These are phyloP conservation scores for Drosophila fuyamai DNA, from an alignment of 1,140 invertebrate species.

Conservation along the genomic window DNA sequence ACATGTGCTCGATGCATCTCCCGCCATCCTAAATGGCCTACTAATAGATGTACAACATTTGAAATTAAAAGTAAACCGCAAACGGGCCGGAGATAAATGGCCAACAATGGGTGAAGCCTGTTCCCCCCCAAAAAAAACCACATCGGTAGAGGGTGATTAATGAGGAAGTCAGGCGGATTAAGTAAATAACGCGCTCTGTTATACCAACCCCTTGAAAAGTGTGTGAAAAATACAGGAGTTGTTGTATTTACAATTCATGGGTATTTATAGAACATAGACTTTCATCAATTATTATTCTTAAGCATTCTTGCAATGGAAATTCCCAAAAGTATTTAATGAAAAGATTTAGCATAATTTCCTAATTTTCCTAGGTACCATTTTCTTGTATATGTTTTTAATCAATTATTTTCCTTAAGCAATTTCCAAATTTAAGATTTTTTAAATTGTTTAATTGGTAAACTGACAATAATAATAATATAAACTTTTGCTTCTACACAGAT, in stretches of 20 bases:
- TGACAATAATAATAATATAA: too few relatives aligned
- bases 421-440: too few relatives aligned
- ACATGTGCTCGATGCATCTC: constrained; percentile 65
- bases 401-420: too few relatives aligned
- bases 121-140: constrained; percentile 9
- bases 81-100: constrained; percentile 66
- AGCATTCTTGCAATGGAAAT: too few relatives aligned
- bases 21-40: constrained; percentile 57
- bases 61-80: constrained; percentile 74
- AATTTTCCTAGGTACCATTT: too few relatives aligned
- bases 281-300: neutral
- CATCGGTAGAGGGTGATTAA: constrained; percentile 48
- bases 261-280: neutral
- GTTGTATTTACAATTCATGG: neutral
- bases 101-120: constrained; percentile 41
- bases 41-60: constrained; percentile 66
- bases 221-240: constrained; percentile 8
- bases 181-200: constrained; percentile 19
- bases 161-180: constrained; percentile 23
- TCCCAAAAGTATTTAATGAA: too few relatives aligned
- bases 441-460: too few relatives aligned
- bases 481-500: too few relatives aligned
- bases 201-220: constrained; percentile 1
- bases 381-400: too few relatives aligned
- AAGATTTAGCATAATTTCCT: too few relatives aligned